Base-by-base conservation (phyloP, 1,140 invertebrate genomes). In the Semibalanus balanoides region DNA sequence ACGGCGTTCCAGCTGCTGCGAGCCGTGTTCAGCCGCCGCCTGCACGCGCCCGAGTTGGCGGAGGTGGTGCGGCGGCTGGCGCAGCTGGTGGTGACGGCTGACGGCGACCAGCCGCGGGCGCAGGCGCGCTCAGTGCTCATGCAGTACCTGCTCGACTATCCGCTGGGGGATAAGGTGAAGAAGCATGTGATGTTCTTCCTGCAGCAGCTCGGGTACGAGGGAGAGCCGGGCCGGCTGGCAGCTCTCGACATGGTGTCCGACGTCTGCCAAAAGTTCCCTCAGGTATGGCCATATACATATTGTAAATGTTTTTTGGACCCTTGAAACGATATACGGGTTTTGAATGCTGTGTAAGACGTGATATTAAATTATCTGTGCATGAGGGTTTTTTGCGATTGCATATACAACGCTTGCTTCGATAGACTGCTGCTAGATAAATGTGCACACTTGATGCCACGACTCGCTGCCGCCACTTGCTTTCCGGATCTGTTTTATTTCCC, bases 1-100 rank as follows among this genome's bases (percentile, higher is more conserved):
- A 85, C 86, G 9, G 86, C 87, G 3, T 88, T 88, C 81, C 80
- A 81, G 40, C 80, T 89, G 7, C 80, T 88, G 31, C 86, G 85
- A 81, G 70, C 70, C 70, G 70, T 72, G 70, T 27, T 72, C 28
- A 72, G 28, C 28, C 70, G 70, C 3, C n/a, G 28, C 0, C 29
- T 29, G 28, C n/a, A 28, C 28, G 70, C 70, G 11, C 28, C n/a
- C n/a, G 70, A 72, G 70, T n/a, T 72, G 70, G 28, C 70, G 28
- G 25, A 28, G 70, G 25, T 72, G 70, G 29, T 72, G n/a, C 70
- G 29, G 0, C 70, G 28, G 3, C 28, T 72, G 70, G 70, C 22
- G n/a, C n/a, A 72, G 28, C 28, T 72, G 70, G 70, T 29, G 25
- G 70, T 30, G 70, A 30, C 70, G 70, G 70, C 70, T n/a, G 70